Conservation (phyloP, 1,140 invertebrate genomes). For the Colletes latitarsis region DNA sequence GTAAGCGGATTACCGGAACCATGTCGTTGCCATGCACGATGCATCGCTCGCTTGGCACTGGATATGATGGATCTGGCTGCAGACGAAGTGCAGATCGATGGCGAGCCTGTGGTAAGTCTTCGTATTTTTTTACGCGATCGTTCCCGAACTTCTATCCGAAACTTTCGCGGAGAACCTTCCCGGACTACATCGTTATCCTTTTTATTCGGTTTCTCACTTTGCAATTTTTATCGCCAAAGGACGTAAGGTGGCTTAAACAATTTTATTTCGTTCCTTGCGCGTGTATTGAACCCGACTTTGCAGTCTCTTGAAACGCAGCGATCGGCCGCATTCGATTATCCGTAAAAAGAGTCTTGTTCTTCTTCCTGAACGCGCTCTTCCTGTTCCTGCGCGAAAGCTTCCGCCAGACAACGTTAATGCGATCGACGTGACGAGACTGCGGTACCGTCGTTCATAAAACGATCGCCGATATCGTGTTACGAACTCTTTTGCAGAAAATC, state of each 20-base stretch:
- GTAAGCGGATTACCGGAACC: conserved; percentile 97
- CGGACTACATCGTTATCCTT: not conserved
- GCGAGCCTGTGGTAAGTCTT: conserved; percentile 89
- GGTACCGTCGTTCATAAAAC: not conserved
- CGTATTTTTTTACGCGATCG: not conserved
- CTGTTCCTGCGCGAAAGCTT: conserved; percentile 37
- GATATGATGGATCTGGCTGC: conserved; percentile 97
- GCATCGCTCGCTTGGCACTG: conserved; percentile 94
- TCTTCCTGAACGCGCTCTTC: conserved; percentile 29
- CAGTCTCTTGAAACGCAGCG: not conserved
- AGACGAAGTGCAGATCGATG: conserved; percentile 92
- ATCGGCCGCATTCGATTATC: conserved; percentile 29
- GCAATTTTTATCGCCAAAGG: too few species aligned
- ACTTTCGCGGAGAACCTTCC: not conserved
- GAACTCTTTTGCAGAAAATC: conserved; percentile 86
- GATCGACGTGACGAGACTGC: conserved; percentile 26
- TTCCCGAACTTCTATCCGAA: not conserved
- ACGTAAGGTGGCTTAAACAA: too few species aligned
- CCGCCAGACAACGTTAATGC: conserved; percentile 18
- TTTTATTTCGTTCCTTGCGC: too few species aligned
- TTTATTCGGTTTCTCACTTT: too few species aligned
- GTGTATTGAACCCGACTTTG: not conserved
- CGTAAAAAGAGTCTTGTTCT: conserved; percentile 40
- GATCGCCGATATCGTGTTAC: not conserved
- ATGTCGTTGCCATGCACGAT: conserved; percentile 94